These are phyloP conservation scores for Glaucidium brasilianum DNA, from an alignment of 2,113 vertebrate genomes.

Conservation along the genomic window DNA sequence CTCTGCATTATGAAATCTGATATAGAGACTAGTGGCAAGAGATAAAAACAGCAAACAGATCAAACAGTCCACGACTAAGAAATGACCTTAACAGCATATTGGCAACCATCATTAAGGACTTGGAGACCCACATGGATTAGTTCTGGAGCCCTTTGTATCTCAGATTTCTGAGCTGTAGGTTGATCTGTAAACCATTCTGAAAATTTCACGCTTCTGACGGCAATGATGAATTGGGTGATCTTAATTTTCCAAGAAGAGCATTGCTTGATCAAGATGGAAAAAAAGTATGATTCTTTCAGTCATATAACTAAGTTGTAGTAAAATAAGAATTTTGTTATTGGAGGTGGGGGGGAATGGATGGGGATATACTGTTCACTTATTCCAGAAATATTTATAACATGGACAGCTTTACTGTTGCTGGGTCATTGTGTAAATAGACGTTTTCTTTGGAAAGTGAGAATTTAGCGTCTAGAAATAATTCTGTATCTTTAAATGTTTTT, in stretches of 20 bases:
- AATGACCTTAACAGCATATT: constrained; percentile 49
- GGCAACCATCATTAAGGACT: constrained; percentile 24
- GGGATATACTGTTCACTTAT: neutral
- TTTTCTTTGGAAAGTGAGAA: neutral
- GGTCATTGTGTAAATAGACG: neutral
- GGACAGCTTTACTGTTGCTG: neutral
- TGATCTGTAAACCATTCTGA: constrained; percentile 46
- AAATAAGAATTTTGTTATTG: neutral
- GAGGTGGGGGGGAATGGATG: neutral
- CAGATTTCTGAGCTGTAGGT: constrained; percentile 38
- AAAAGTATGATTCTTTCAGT: neutral
- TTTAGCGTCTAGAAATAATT: neutral
- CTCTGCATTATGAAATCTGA: constrained; percentile 61
- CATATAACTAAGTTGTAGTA: neutral
- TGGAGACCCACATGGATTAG: constrained; percentile 52
- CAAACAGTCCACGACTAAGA: constrained; percentile 59
- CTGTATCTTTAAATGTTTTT: neutral
- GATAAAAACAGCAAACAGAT: constrained; percentile 63
- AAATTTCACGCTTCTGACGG: constrained; percentile 6
- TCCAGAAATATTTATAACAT: neutral
- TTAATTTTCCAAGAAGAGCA: neutral
- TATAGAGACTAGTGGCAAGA: constrained; percentile 24
- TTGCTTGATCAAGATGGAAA: neutral
- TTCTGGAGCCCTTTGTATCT: constrained; percentile 55
- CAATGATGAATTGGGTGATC: neutral